phyloP scores from a whole-genome alignment of 2,113 vertebrate genomes.

The Sinosuthora webbiana region DNA sequence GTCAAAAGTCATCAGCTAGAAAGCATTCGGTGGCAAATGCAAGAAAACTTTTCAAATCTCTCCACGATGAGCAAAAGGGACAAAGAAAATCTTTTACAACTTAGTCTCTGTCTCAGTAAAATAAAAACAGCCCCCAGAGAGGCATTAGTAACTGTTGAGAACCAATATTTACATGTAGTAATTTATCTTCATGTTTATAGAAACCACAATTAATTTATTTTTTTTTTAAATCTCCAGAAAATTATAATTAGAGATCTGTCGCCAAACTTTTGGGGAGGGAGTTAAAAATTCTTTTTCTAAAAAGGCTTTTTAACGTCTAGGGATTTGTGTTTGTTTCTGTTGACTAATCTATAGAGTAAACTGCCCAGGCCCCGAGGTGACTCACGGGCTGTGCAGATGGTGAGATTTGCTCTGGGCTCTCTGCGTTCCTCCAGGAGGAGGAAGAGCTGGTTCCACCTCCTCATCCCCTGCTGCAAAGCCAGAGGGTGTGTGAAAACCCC shows the following conservation, averaged over 20 bases:
- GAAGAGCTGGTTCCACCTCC: conserved; percentile 10
- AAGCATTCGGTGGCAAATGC: neutral
- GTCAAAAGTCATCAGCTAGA: conserved; percentile 44
- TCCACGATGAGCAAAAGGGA: neutral
- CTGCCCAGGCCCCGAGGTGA: conserved; percentile 39
- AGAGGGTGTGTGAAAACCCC: conserved; percentile 62
- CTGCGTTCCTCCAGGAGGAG: neutral
- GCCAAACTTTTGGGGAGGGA: neutral
- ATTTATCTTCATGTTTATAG: conserved; percentile 27
- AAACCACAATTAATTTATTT: conserved; percentile 15
- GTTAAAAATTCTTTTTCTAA: neutral
- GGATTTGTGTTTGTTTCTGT: conserved; percentile 51
- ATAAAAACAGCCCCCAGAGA: conserved; percentile 28
- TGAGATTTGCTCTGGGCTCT: neutral
- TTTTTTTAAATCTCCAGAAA: conserved; percentile 2
- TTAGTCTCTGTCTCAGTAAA: conserved; percentile 4
- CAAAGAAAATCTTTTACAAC: conserved; percentile 7
- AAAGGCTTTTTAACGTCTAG: neutral
- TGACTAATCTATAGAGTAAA: conserved; percentile 34
- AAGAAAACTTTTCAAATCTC: conserved; percentile 7
- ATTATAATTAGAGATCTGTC: neutral
- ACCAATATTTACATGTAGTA: conserved; percentile 1
- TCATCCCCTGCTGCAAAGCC: neutral
- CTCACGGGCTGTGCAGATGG: conserved; percentile 68
- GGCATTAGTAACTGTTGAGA: conserved; percentile 12